These are phyloP conservation scores for Onthophagus sagittarius DNA, from an alignment of 2,888 invertebrate species.

Conservation along the genomic window DNA sequence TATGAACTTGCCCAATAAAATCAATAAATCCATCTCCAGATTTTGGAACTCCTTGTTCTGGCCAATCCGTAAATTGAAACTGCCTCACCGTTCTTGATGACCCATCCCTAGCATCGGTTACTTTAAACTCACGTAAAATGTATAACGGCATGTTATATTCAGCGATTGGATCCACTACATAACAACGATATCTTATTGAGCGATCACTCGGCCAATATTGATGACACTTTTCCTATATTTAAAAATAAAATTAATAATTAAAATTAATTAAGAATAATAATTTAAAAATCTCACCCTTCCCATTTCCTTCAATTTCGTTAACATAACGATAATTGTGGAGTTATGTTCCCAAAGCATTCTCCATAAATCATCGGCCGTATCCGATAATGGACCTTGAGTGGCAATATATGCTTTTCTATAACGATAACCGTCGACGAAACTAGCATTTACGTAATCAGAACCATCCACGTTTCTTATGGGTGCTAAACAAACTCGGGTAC, in stretches of 20 bases:
- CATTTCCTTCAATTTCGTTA: constrained; percentile 97
- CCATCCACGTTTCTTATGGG: constrained; percentile 88
- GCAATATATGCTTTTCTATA: constrained; percentile 95
- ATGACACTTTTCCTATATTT: constrained; percentile 88
- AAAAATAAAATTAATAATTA: constrained; percentile 15
- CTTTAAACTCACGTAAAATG: constrained; percentile 97
- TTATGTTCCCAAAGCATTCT: constrained; percentile 99
- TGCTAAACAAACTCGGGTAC: constrained; percentile 87
- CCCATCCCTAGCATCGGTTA: constrained; percentile 96
- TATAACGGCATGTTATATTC: constrained; percentile 99
- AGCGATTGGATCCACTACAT: constrained; percentile 98
- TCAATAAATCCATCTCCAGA: constrained; percentile 99
- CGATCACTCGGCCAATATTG: constrained; percentile 99
- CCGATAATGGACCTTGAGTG: constrained; percentile 95
- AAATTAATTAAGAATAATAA: not conserved
- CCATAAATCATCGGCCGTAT: constrained; percentile 99
- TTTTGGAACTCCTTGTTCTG: constrained; percentile 95
- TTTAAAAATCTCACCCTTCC: constrained; percentile 69
- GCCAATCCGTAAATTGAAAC: constrained; percentile 97
- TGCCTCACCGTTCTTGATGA: constrained; percentile 93
- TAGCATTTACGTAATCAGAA: constrained; percentile 98
- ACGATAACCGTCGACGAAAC: constrained; percentile 94
- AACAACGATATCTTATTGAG: constrained; percentile 94
- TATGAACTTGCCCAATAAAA: constrained; percentile 99
- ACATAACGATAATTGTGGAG: constrained; percentile 98